Evolutionary conservation across 1,140 invertebrate genomes (phyloP), one percentile per base, ranked within the genome.

Genomic region (Triops longicaudatus): DNA sequence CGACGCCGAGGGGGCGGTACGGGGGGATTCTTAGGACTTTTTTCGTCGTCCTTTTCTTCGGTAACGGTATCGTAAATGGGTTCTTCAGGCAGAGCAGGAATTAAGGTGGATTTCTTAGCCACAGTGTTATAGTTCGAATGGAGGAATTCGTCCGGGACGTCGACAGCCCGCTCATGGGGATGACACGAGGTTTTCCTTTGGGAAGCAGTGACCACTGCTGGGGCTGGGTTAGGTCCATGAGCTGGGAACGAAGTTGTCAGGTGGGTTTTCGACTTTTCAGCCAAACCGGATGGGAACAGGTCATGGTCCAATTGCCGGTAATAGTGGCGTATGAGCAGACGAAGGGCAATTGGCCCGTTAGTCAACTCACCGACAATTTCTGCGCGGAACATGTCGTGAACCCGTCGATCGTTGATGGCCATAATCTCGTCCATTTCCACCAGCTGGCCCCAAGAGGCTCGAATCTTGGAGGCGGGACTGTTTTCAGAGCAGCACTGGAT

Each of bases 401-500:
- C 91, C 41, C 89, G 85, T 12, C 88, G 85, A 14, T 88, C 90
- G 84, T 96, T 93, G 71, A 98, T 95, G 80, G 89, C 88, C 26
- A 96, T 82, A 78, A 98, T 93, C 86, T 96, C 92, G 84, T 98
- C 95, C 10, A 94, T 94, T 78, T 94, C 91, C 76, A 87, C 88
- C 71, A 92, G 84, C 79, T 86, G 87, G 31, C 91, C 94, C 94
- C 93, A 96, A 44, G 90, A 91, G 80, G 90, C 90, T 80, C 85
- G 86, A 73, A 90, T 92, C 79, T 90, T 88, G 73, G 92, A 92
- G 9, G 94, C 94, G 10, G 95, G 95, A 83, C 93, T 95, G 78
- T 94, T 91, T 31, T 90, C 88, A 27, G 93, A 93, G 82, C 95
- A 94, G 80, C 92, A 95, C 82, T 97, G 94, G 75, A 97, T 94